Evolutionary conservation across 2,113 vertebrate genomes (phyloP), one percentile per base, ranked within the genome.

Genomic region (Elephas maximus): DNA sequence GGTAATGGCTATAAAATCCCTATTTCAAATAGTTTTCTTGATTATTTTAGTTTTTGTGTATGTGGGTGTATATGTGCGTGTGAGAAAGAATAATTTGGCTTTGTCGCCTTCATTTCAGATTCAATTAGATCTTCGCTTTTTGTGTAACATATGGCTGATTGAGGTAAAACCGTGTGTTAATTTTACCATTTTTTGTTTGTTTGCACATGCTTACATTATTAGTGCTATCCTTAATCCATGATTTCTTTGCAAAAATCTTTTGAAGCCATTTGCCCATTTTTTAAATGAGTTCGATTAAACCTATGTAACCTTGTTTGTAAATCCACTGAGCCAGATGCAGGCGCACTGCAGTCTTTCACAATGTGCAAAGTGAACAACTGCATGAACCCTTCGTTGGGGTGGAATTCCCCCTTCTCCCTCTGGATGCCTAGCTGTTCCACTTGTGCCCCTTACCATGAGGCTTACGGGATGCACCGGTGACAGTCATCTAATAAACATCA

Each of bases 231-330:
- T 74, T 76, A 83, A 82, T 85, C 82, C 90, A 14, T 41, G 33
- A 79, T 74, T 93, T 73, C 63, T 79, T 93, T 30, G 7, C 12
- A 17, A 26, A 24, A 57, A 63, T 91, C 83, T 89, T 63, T 93
- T 94, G 28, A 86, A 90, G 92, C n/a, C 65, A 0, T 84, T 76
- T 80, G 84, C 21, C 11, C 80, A 44, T 93, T 96, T 80, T 94
- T 78, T 84, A 84, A 92, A 77, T 67, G 33, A 92, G 48, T 91
- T 95, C 57, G 65, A 24, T 92, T 90, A 62, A 53, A 91, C 18
- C 11, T 53, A 67, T 82, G 63, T 71, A 89, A 89, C 94, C 91
- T 89, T 82, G 71, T 93, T 86, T 88, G 48, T 78, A 94, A 96
- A 93, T 89, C 78, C 63, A 63, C 67, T 96, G 79, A 94, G 82